A percentile compares a stretch with the other conserved stretches of the same genome.
Conservation (phyloP, 2,888 invertebrate genomes). For the Margaritifera margaritifera region DNA sequence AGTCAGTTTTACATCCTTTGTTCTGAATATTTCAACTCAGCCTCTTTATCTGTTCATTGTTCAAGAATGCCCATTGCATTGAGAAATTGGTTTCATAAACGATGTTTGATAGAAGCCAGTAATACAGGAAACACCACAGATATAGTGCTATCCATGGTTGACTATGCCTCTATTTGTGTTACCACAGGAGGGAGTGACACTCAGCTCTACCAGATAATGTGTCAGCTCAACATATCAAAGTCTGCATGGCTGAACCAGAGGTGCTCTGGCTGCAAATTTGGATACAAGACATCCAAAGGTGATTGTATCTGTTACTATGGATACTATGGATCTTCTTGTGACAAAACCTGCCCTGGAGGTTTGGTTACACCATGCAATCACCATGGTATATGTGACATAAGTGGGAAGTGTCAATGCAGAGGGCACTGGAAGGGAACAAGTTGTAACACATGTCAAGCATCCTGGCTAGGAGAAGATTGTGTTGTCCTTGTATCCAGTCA, state of each 20-base stretch:
- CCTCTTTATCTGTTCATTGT: constrained; percentile 29
- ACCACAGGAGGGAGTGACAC: constrained; percentile 18
- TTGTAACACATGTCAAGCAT: constrained; percentile 41
- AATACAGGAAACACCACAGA: constrained; percentile 32
- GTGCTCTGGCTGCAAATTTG: constrained; percentile 46
- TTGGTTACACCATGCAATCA: constrained; percentile 42
- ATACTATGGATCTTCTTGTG: constrained; percentile 52
- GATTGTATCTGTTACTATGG: constrained; percentile 50
- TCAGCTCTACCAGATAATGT: constrained; percentile 24
- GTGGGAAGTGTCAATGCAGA: constrained; percentile 47
- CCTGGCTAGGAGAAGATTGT: constrained; percentile 53
- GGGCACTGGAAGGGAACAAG: constrained; percentile 43
- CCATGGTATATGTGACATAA: constrained; percentile 43
- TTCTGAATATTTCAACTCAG: constrained; percentile 37
- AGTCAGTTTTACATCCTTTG: constrained; percentile 25
- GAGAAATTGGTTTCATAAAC: constrained; percentile 39
- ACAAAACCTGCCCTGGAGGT: constrained; percentile 48
- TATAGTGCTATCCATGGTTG: constrained; percentile 40
- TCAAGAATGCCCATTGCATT: constrained; percentile 20
- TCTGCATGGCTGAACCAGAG: constrained; percentile 46
- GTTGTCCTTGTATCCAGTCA: constrained; percentile 28
- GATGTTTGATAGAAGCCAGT: constrained; percentile 37
- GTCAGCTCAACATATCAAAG: constrained; percentile 22
- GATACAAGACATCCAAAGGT: constrained; percentile 18
- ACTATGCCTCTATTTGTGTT: constrained; percentile 35